Evolutionary conservation across 1,140 invertebrate species (phyloP), one percentile per base, ranked within the genome.

Genomic region (Macrosteles quadrilineatus): DNA sequence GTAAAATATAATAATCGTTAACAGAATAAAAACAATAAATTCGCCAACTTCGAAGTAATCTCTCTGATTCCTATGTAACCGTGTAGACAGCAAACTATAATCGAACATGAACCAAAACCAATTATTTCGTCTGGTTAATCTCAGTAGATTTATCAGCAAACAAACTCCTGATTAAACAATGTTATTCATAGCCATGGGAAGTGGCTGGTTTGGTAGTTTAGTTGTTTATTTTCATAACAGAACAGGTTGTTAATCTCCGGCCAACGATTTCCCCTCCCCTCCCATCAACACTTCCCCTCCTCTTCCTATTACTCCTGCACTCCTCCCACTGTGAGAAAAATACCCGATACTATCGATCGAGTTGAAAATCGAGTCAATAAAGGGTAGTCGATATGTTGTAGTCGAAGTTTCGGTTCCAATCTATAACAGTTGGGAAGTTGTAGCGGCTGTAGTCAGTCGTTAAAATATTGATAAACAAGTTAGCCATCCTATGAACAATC

Each of bases 171-270:
- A 59, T 59, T 59, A 59, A 59, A 14, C 4, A 14, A 29, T 59
- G 27, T 59, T 59, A 59, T 59, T 59, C 55, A 59, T 59, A 59
- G 25, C 27, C 55, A 59, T 59, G 23, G 2, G 55, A 12, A 4
- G 55, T 2, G 23, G 6, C 55, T 4, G 55, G 21, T 59, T 59
- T 29, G 55, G 55, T 59, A 21, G 55, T 59, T 59, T 59, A 25
- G 23, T 59, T 59, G n/a, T 59, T 59, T 59, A 59, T 59, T 59
- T 59, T 59, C 25, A 27, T 59, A 50, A 50, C 47, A 4, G 55
- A 29, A 6, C 55, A 14, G 55, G 23, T 12, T n/a, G 23, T 29
- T 11, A 30, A 29, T 59, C 55, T 14, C 27, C 6, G 11, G 23
- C 23, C 55, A 21, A 25, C 9, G 14, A 50, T 19, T 4, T 25